Evolutionary conservation across 1,140 invertebrate genomes (phyloP), one percentile per base, ranked within the genome.

Genomic region (Alviniconcha marisindica): DNA sequence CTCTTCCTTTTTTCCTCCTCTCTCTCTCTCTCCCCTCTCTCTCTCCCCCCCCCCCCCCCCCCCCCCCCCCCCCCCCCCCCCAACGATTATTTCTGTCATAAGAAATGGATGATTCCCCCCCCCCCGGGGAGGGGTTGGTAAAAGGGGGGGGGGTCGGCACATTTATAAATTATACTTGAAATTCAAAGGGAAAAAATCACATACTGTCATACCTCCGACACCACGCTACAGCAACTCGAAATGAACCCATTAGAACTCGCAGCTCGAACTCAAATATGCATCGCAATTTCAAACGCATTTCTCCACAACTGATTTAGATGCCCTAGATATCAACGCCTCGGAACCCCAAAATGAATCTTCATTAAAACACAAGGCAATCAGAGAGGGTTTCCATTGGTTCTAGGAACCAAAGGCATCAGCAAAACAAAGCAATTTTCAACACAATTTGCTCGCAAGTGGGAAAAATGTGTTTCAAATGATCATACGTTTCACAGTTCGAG

Each of bases 351-450:
- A 31, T 63, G 60, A 24, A 63, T 63, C 60, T 63, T 63, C 60
- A 63, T 24, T 48, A 63, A 63, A 63, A n/a, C 24, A n/a, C 60
- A 63, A 24, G 7, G 7, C 28, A n/a, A 63, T 63, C 21, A 63
- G 60, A 12, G 24, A 24, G 24, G 24, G 24, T n/a, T 4, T 10
- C 7, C 5, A 4, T 7, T 63, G 60, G 7, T 7, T n/a, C 7
- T 31, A 24, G 10, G 24, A 63, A 14, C 4, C 60, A 24, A 24
- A n/a, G 60, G 60, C 60, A 63, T 63, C 24, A 63, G 76, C 42
- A 1, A 54, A 77, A 54, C 76, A 42, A 54, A 54, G 76, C 60
- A 63, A 63, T 63, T 63, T 63, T 63, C 60, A n/a, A 24, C 60
- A 63, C 60, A 63, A 63, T 63, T 63, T 63, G 21, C 60, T 63